A percentile compares a stretch with the other conserved stretches of the same genome.
phyloP scores from a whole-genome alignment of 1,140 invertebrate species.

The Eufriesea mexicana region DNA sequence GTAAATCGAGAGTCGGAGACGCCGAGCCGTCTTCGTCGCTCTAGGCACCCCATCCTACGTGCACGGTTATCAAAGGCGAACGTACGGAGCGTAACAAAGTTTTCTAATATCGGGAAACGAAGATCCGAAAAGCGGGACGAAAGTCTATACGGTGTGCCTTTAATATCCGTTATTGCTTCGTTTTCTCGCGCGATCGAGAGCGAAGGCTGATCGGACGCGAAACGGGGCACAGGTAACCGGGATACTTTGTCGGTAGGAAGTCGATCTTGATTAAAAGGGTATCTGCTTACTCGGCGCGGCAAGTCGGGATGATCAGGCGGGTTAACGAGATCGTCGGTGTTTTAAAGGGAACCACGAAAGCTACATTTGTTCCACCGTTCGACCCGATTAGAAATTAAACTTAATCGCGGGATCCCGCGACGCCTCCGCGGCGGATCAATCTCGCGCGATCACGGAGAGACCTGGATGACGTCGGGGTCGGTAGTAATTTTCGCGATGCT shows the following conservation, averaged over 20 bases:
- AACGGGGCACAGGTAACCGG: constrained; percentile 26
- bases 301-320: constrained; percentile 46
- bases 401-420: background rate
- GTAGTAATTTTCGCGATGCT: too few relatives aligned
- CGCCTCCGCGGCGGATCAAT: background rate
- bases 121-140: constrained; percentile 34
- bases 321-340: background rate
- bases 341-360: background rate
- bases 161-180: constrained; percentile 55
- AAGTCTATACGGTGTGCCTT: constrained; percentile 48
- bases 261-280: constrained; percentile 38
- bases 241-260: constrained; percentile 53
- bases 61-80: background rate
- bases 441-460: background rate
- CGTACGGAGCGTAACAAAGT: background rate
- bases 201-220: constrained; percentile 46
- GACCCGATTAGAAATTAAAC: background rate
- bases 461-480: background rate
- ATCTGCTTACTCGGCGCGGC: constrained; percentile 46
- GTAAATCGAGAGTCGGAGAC: background rate
- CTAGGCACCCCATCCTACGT: background rate
- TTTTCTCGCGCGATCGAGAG: constrained; percentile 22
- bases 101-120: constrained; percentile 24
- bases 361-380: background rate
- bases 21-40: background rate